Percentiles rank a stretch among this genome's conserved stretches.
Conservation (phyloP, 2,113 vertebrate species). For the Poeciliopsis turrubarensis region DNA sequence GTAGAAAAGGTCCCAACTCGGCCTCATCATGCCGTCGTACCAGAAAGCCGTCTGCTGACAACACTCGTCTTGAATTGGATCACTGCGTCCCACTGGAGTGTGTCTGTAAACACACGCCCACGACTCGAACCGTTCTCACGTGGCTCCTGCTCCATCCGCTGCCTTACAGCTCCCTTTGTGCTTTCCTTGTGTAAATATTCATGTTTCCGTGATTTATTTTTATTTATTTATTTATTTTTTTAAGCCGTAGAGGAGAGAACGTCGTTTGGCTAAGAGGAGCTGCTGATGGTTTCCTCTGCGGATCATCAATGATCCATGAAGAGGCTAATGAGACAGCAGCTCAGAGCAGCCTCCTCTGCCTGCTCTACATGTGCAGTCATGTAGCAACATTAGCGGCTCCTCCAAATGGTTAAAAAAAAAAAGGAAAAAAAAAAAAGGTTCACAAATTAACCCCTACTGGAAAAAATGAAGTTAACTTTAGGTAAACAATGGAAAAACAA, state of each 20-base stretch:
- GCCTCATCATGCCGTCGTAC: background rate
- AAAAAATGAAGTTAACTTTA: too few relatives aligned
- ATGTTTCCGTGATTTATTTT: conserved; percentile 37
- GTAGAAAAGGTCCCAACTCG: conserved; percentile 14
- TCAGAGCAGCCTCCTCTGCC: background rate
- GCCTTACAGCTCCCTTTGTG: background rate
- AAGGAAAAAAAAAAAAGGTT: too few relatives aligned
- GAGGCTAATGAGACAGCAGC: conserved; percentile 14
- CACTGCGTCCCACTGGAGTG: background rate
- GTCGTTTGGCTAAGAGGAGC: background rate
- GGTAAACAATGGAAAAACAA: too few relatives aligned
- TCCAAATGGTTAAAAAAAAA: too few relatives aligned
- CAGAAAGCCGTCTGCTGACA: background rate
- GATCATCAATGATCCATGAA: conserved; percentile 58
- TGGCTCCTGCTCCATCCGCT: background rate
- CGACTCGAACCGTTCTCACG: background rate
- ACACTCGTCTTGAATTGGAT: background rate
- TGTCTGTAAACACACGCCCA: background rate
- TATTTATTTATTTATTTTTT: too few relatives aligned
- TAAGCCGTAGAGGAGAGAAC: conserved; percentile 8
- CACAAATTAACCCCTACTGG: too few relatives aligned
- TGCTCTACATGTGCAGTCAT: background rate
- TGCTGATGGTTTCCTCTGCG: background rate
- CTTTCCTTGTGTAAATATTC: conserved; percentile 46
- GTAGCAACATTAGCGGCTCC: too few relatives aligned